A percentile compares a stretch with the other conserved stretches of the same genome.
phyloP scores from a whole-genome alignment of 2,113 vertebrate genomes.

The Loxodonta africana region DNA sequence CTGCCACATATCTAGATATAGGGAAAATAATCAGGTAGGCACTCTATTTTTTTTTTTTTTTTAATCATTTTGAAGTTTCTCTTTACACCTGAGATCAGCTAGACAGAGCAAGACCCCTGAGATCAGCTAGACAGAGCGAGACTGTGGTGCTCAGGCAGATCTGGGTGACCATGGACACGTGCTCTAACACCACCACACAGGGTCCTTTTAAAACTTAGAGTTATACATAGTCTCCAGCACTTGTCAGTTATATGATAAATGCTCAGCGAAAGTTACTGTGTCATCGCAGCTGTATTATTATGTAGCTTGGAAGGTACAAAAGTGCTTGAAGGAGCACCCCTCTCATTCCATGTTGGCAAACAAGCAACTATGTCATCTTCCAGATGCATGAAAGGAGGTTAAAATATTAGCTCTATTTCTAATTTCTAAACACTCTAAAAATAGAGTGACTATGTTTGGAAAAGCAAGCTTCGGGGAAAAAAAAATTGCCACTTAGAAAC shows the following conservation, averaged over 20 bases:
- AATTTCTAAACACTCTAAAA: conserved; percentile 12
- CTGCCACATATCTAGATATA: background rate
- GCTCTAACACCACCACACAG: background rate
- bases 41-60: background rate
- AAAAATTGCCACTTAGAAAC: background rate
- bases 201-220: background rate
- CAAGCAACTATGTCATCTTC: background rate
- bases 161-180: background rate
- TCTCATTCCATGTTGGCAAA: background rate
- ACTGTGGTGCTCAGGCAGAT: background rate
- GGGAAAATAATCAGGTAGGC: background rate
- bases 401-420: conserved; percentile 7
- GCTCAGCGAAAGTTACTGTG: background rate
- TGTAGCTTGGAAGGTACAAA: background rate
- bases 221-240: background rate
- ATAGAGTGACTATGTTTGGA: background rate
- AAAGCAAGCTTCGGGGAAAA: background rate
- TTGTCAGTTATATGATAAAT: background rate
- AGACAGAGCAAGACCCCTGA: background rate
- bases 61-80: background rate
- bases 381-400: background rate
- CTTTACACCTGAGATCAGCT: background rate
- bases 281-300: background rate
- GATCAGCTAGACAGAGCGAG: background rate
- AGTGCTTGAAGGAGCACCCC: background rate